Conservation (phyloP, 2,797 vertebrate species). For the Paguma larvata region DNA sequence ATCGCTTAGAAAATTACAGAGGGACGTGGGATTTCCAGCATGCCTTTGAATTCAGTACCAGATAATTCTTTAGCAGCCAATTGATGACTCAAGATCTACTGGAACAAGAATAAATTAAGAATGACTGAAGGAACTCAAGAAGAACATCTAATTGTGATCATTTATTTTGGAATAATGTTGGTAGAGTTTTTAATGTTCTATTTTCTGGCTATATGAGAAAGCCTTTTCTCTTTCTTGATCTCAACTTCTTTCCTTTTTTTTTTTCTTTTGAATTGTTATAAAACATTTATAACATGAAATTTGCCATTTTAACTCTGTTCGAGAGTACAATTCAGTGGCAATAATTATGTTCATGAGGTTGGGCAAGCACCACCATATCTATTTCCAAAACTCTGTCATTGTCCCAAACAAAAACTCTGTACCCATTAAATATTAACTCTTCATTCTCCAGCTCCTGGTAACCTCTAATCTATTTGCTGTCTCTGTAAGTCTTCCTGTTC, state of each 20-base stretch:
- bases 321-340: neutral
- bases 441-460: neutral
- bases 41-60: slow-evolving; percentile 8
- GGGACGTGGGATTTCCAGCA: neutral
- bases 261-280: neutral
- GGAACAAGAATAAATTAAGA: neutral
- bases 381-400: neutral
- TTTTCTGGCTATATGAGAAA: slow-evolving; percentile 22
- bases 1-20: neutral
- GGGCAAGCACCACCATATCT: neutral
- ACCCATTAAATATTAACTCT: neutral
- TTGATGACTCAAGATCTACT: neutral
- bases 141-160: neutral
- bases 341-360: neutral
- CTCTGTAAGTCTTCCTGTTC: neutral
- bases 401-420: neutral
- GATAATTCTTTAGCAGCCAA: slow-evolving; percentile 3
- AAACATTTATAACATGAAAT: neutral
- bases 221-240: neutral
- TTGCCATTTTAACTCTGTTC: neutral
- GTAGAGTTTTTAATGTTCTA: neutral
- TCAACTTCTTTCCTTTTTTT: neutral
- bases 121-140: neutral
- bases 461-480: neutral
- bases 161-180: neutral